A percentile compares a stretch with the other conserved stretches of the same genome.
Evolutionary conservation across 2,113 vertebrate species (phyloP).

Genomic region (Passerina amoena): DNA sequence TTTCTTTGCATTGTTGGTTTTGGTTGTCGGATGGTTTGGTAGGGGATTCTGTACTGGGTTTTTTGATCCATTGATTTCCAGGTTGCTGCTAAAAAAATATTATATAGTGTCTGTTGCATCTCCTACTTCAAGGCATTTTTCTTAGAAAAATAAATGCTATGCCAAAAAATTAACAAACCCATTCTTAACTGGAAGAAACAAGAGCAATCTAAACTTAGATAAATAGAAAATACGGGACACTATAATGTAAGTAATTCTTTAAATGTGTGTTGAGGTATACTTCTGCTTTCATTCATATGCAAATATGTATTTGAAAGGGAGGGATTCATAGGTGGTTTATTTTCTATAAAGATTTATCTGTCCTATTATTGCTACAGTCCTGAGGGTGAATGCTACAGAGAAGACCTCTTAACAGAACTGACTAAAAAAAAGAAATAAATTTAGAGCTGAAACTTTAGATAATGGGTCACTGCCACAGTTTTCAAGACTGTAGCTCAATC

Average conservation of each 20-base stretch:
- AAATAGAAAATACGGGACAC: not conserved
- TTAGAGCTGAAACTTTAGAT: not conserved
- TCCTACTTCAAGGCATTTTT: slow-evolving; percentile 35
- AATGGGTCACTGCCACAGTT: not conserved
- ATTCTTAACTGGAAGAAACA: slow-evolving; percentile 12
- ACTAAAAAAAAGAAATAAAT: not conserved
- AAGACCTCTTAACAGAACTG: not conserved
- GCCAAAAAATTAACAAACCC: slow-evolving; percentile 2
- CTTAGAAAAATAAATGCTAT: slow-evolving; percentile 49
- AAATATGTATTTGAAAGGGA: not conserved
- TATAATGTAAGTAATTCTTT: not conserved
- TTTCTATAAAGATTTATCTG: not conserved
- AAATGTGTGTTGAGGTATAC: not conserved
- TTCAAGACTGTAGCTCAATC: not conserved
- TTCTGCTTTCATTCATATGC: not conserved
- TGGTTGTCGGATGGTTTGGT: not conserved
- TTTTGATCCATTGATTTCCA: slow-evolving; percentile 10
- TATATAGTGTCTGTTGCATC: not conserved
- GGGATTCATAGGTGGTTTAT: not conserved
- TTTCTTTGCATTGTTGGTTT: not conserved
- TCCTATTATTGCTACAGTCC: not conserved
- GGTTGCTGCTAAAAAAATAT: slow-evolving; percentile 28
- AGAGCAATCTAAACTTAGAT: slow-evolving; percentile 16
- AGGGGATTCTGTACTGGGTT: not conserved
- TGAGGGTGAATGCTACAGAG: not conserved